Evolutionary conservation across 1,140 invertebrate species (phyloP).

Genomic region (Drosophila ananassae): DNA sequence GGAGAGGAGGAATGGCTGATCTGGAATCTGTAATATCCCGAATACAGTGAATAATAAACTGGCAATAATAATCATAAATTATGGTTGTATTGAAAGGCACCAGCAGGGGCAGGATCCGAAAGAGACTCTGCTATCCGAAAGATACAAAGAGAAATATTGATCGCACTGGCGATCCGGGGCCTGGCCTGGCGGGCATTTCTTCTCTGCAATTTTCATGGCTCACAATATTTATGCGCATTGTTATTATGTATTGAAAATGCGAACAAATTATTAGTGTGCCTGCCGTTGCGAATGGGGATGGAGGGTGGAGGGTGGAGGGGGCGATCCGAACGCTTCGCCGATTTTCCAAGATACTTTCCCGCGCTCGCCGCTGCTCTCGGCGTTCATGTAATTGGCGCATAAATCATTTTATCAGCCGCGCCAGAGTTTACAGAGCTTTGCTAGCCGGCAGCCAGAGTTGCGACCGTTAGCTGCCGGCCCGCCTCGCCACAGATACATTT

Average conservation of each 20-base stretch:
- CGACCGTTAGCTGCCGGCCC: constrained; percentile 64
- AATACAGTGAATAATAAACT: constrained; percentile 18
- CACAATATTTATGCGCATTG: constrained; percentile 78
- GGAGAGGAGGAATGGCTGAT: no score
- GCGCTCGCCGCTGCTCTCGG: constrained; percentile 49
- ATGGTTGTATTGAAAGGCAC: constrained; percentile 20
- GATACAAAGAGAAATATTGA: constrained; percentile 30
- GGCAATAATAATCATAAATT: constrained; percentile 35
- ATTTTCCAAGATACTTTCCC: constrained; percentile 61
- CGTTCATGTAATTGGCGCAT: constrained; percentile 73
- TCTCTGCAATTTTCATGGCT: constrained; percentile 67
- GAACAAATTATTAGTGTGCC: constrained; percentile 75
- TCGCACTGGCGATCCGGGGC: not conserved
- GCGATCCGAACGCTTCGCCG: constrained; percentile 8
- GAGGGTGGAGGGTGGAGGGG: no score
- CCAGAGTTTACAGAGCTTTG: constrained; percentile 36
- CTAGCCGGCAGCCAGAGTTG: not conserved
- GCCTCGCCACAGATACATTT: constrained; percentile 61
- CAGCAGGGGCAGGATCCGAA: not conserved
- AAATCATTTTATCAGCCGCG: constrained; percentile 77
- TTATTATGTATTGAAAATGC: constrained; percentile 78
- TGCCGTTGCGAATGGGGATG: no score
- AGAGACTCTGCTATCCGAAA: constrained; percentile 1
- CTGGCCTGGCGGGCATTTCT: constrained; percentile 40
- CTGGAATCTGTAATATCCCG: not conserved